These are phyloP conservation scores for Nothobranchius furzeri DNA, from an alignment of 2,113 vertebrate species.

Conservation along the genomic window DNA sequence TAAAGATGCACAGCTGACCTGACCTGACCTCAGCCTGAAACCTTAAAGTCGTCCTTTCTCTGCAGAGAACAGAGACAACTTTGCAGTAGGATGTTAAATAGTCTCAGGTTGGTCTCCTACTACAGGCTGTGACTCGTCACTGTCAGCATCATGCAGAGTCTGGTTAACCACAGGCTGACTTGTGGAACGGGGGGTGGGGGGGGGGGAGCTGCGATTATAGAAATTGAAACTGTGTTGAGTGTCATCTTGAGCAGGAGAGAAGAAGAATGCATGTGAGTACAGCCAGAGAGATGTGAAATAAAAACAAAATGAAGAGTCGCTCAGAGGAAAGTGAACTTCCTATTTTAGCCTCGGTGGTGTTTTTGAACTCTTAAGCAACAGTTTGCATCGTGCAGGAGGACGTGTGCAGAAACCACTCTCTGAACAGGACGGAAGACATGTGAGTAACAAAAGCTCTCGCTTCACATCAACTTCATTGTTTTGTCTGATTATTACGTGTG, in stretches of 20 bases:
- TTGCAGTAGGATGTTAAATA: conserved; percentile 1
- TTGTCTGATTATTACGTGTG: neutral
- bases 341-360: conserved; percentile 12
- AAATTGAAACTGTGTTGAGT: conserved; percentile 32
- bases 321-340: conserved; percentile 37
- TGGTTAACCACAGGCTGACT: conserved; percentile 54
- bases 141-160: conserved; percentile 7
- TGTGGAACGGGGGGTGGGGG: conserved; percentile 6
- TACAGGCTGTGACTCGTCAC: conserved; percentile 8
- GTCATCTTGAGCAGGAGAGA: conserved; percentile 12
- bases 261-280: neutral
- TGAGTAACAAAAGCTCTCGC: conserved; percentile 38
- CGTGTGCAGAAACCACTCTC: conserved; percentile 24
- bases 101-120: neutral
- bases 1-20: neutral
- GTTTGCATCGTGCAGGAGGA: neutral
- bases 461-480: neutral
- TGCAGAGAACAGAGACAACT: neutral
- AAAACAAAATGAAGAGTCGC: neutral
- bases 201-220: conserved; percentile 14
- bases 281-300: conserved; percentile 1
- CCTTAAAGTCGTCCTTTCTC: neutral
- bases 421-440: conserved; percentile 38
- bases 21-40: neutral
- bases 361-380: conserved; percentile 49